Evolutionary conservation across 2,888 invertebrate genomes (phyloP).

Genomic region (Agrypnus murinus): DNA sequence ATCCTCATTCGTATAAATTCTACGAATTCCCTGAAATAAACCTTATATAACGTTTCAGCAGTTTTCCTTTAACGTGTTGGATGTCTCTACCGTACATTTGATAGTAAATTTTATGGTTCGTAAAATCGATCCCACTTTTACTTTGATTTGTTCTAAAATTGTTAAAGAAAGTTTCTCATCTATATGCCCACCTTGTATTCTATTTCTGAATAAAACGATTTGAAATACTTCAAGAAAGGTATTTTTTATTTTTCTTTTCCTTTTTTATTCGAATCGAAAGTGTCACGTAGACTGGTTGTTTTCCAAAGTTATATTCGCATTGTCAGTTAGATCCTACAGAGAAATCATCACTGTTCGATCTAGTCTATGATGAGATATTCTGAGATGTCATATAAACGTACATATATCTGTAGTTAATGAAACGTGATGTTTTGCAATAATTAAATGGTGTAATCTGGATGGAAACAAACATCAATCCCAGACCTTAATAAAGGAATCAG

Average conservation of each 20-base stretch:
- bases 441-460: conserved; percentile 43
- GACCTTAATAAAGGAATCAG: conserved; percentile 57
- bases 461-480: conserved; percentile 56
- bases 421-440: conserved; percentile 38
- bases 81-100: conserved; percentile 2
- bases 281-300: neutral
- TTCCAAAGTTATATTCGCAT: neutral
- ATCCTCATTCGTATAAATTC: conserved; percentile 5
- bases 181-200: neutral
- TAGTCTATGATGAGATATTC: neutral
- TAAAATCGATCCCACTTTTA: conserved; percentile 19
- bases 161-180: conserved; percentile 5
- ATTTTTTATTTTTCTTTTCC: neutral
- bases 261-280: neutral
- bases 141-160: conserved; percentile 22
- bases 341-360: conserved; percentile 11
- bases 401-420: conserved; percentile 8
- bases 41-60: conserved; percentile 13
- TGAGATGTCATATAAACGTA: neutral
- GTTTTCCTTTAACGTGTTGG: conserved; percentile 11
- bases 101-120: conserved; percentile 21
- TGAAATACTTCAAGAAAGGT: neutral
- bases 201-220: conserved; percentile 7
- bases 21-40: neutral
- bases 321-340: neutral